A percentile compares a stretch with the other conserved stretches of the same genome.
Evolutionary conservation across 2,888 invertebrate genomes (phyloP).

Genomic region (Eumacrocentrus americanus): DNA sequence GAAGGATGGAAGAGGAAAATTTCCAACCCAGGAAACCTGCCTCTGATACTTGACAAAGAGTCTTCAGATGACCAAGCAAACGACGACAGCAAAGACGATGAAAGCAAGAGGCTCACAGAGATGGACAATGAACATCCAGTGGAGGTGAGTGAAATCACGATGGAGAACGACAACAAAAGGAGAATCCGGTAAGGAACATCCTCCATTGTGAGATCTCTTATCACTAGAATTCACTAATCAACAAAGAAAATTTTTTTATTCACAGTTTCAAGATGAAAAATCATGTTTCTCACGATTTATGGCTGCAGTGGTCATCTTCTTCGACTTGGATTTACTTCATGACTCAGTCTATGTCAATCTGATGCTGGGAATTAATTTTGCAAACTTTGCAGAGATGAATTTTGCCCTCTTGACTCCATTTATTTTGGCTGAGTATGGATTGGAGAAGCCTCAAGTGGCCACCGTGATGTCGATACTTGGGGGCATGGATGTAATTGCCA

Average conservation of each 20-base stretch:
- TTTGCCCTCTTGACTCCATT: conserved; percentile 77
- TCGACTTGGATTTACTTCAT: conserved; percentile 73
- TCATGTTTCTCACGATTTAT: conserved; percentile 53
- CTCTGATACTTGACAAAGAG: conserved; percentile 39
- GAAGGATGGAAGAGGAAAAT: conserved; percentile 36
- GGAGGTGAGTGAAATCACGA: conserved; percentile 34
- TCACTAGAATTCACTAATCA: background rate
- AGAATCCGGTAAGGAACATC: conserved; percentile 29
- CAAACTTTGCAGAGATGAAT: conserved; percentile 75
- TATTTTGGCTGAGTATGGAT: conserved; percentile 73
- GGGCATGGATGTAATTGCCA: conserved; percentile 69
- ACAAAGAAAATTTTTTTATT: conserved; percentile 22
- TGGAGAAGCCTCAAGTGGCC: conserved; percentile 68
- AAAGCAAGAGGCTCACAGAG: conserved; percentile 13
- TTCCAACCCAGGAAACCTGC: conserved; percentile 29
- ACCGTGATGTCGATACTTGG: conserved; percentile 74
- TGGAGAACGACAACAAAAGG: conserved; percentile 21
- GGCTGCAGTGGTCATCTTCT: conserved; percentile 69
- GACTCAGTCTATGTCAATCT: conserved; percentile 74
- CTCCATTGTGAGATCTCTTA: background rate
- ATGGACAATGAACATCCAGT: conserved; percentile 17
- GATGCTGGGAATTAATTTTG: conserved; percentile 74
- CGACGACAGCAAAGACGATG: conserved; percentile 13
- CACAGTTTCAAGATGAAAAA: conserved; percentile 26
- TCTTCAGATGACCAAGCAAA: conserved; percentile 32